Conservation (phyloP, 2,113 vertebrate genomes). For the Brachypteracias leptosomus region DNA sequence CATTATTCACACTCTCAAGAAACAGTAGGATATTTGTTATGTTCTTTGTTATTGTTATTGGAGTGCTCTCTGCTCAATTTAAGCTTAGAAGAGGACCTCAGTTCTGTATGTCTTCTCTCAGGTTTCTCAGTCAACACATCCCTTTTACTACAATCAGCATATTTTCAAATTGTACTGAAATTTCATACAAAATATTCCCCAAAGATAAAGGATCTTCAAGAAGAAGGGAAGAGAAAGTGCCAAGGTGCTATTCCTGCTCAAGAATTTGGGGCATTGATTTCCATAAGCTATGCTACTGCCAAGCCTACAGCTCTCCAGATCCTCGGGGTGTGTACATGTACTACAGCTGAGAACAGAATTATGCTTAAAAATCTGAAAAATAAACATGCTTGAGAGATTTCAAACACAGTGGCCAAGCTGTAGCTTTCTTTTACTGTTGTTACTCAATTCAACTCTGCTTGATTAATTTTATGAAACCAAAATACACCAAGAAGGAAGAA, state of each 20-base stretch:
- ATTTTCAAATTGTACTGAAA: background rate
- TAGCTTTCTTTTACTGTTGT: background rate
- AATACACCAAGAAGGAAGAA: background rate
- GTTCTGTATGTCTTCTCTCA: background rate
- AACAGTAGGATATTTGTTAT: background rate
- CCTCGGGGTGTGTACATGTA: background rate
- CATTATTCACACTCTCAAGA: background rate
- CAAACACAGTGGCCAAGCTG: background rate
- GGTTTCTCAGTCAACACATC: background rate
- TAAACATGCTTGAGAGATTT: background rate
- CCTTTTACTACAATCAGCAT: background rate
- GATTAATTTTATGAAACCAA: background rate
- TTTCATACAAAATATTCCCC: background rate
- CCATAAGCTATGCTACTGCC: background rate
- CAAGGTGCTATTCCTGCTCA: background rate
- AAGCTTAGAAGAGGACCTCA: background rate
- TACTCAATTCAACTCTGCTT: background rate
- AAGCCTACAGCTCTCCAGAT: background rate
- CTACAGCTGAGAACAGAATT: background rate
- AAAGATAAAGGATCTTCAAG: background rate
- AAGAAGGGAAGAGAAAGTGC: background rate
- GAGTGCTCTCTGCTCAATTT: background rate
- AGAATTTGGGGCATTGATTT: background rate
- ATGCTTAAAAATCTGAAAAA: background rate
- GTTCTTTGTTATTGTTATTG: background rate